Base-by-base conservation (phyloP, 2,797 vertebrate genomes). In the Rousettus madagascariensis region DNA sequence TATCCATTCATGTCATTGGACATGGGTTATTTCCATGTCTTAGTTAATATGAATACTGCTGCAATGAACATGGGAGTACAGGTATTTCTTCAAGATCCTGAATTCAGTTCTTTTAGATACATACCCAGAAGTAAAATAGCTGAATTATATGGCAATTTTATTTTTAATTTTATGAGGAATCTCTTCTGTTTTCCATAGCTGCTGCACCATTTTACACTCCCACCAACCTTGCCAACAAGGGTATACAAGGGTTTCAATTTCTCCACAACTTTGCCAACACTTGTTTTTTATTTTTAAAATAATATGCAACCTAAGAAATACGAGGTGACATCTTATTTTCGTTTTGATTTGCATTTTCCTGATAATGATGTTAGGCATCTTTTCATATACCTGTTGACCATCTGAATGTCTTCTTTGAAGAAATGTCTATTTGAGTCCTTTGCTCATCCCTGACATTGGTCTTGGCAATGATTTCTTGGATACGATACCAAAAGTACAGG, bases 121-220 rank as follows among this genome's bases (percentile, higher is more conserved):
- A 61, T 68, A 69, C 22, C 71, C 63, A 78, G 22, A 90, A 49
- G 53, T 43, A 43, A n/a, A 24, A 85, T 36, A 46, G 53, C 55
- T 79, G 72, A 74, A 19, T 79, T 51, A 28, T 33, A 63, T 43
- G 30, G 30, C 28, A 30, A 43, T 71, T 90, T 36, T 84, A 65
- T 46, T 71, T 84, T 90, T 71, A 78, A 79, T 85, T 71, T 90
- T 63, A 90, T 79, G 63, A 79, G 24, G 65, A 71, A 71, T 28
- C 17, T 53, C 43, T 55, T 71, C 55, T 36, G 72, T 79, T 85
- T 82, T 78, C 38, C 71, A 79, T 24, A 78, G 36, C 10, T 61
- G 17, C 28, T 71, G 9, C 22, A 24, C 79, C 30, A 63, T 30
- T 75, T 78, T 90, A 46, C 19, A 71, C 63, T 69, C 9, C 17